Base-by-base conservation (phyloP, 2,797 vertebrate genomes). In the Silurus lanzhouensis region DNA sequence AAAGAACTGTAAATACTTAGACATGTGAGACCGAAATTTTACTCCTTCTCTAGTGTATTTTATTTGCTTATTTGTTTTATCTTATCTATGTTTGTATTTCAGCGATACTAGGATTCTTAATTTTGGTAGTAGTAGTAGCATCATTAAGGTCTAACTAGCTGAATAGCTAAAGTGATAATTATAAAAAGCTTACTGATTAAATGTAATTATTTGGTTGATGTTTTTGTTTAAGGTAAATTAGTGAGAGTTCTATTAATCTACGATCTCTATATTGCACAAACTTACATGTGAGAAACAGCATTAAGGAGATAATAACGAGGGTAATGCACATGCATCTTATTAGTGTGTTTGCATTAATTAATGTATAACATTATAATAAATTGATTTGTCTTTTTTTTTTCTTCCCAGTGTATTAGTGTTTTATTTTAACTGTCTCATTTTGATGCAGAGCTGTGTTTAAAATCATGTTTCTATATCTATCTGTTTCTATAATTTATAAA, bases 181-280 rank as follows among this genome's bases (percentile, higher is more conserved):
- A 31, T 22, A 22, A 60, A 61, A 78, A 78, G 17, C 27, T 38
- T 20, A 60, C 9, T 76, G 52, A 76, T 58, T 27, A 31, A 57
- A 74, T 48, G 70, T 52, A 72, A 72, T 72, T 48, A 48, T 76
- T 57, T 10, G 22, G 20, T 74, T n/a, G 71, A 75, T 74, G 52
- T 57, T 76, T 76, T 27, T 57, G 25, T 55, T 55, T 57, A n/a
- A n/a, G 70, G 1, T 48, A 72, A 72, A 72, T 72, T 17, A 57
- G 6, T 9, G 72, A 57, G 25, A 20, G 27, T 1, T 38, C n/a
- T 63, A 27, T 57, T 58, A 55, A 82, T 58, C 66, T 15, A 57
- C 68, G 5, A 15, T 82, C 20, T 58, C 64, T 19, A 12, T 22
- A 68, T 38, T 68, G 48, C n/a, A 22, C 17, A 2, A 22, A 19